Evolutionary conservation across 2,888 invertebrate species (phyloP), one percentile per base, ranked within the genome.

Genomic region (Parnassius mnemosyne): DNA sequence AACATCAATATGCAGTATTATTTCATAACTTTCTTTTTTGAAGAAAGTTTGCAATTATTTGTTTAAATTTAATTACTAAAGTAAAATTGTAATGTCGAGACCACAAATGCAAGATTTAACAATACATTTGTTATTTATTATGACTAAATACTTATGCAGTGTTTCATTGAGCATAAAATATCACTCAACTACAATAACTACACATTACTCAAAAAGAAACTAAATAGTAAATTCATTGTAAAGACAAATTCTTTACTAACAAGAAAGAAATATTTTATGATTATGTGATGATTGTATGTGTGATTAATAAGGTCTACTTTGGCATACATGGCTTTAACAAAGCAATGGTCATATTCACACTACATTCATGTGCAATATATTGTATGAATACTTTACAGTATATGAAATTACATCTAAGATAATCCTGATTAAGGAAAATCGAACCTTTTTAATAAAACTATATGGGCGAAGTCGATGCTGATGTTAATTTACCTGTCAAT

Each of bases 251-350:
- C 25, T 25, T 25, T 25, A 25, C 25, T 25, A 16, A 50, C 63
- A 54, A 70, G 70, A 68, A 70, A 60, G 55, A 55, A 50, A 59
- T 60, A 47, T 49, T 63, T 52, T 54, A 53, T 62, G 57, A 56
- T 50, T 57, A 61, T 70, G 68, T 60, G 64, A 63, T 65, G 61
- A 44, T 63, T 52, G 9, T 53, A n/a, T 34, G 16, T 58, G 63
- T 63, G 59, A 59, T 63, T n/a, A 51, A 61, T 46, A 56, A 55
- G 20, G 54, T 52, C 46, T 61, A 61, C 61, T 61, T 61, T 61
- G 61, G 61, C 56, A 56, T 61, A 52, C 44, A 43, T 44, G 55
- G 54, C 49, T 16, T 42, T 2, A 12, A 49, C 42, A 49, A 44
- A 41, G 55, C 51, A 54, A 10, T 20, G 41, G 52, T 53, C 51